Conservation (phyloP, 2,797 vertebrate species). For the Lateolabrax maculatus region DNA sequence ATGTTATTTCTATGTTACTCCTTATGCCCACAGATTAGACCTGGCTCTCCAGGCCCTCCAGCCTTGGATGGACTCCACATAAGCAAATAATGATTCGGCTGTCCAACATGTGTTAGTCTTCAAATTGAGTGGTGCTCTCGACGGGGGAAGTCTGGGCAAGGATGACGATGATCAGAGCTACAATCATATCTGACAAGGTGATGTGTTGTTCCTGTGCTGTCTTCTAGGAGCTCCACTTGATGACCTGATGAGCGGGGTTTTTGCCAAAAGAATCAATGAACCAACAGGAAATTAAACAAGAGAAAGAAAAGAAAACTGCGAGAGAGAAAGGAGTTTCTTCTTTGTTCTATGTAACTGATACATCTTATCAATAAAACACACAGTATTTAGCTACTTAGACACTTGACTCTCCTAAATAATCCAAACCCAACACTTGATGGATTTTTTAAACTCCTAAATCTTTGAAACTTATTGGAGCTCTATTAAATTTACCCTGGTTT, state of each 20-base stretch:
- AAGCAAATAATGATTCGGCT: constrained; percentile 76
- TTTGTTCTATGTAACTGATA: constrained; percentile 22
- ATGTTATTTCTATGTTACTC: constrained; percentile 81
- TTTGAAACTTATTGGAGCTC: constrained; percentile 69
- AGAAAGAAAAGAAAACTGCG: constrained; percentile 24
- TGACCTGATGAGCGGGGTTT: constrained; percentile 67
- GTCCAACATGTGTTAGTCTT: constrained; percentile 85
- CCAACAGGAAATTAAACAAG: constrained; percentile 48
- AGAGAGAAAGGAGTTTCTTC: constrained; percentile 22
- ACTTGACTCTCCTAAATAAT: constrained; percentile 68
- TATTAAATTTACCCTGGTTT: constrained; percentile 78
- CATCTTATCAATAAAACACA: constrained; percentile 63
- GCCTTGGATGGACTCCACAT: constrained; percentile 77
- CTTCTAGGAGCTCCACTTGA: constrained; percentile 68
- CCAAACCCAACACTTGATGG: constrained; percentile 75
- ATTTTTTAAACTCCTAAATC: constrained; percentile 75
- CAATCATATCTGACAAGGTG: constrained; percentile 82
- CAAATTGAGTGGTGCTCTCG: constrained; percentile 80
- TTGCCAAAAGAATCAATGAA: constrained; percentile 65
- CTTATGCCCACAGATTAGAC: constrained; percentile 81
- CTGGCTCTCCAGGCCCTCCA: constrained; percentile 73
- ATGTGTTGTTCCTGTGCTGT: constrained; percentile 78
- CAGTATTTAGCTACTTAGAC: constrained; percentile 57
- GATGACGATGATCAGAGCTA: constrained; percentile 76
- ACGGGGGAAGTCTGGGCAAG: constrained; percentile 76